A percentile compares a stretch with the other conserved stretches of the same genome.
phyloP scores from a whole-genome alignment of 2,888 invertebrate genomes.

The Tenthredo mesomela region DNA sequence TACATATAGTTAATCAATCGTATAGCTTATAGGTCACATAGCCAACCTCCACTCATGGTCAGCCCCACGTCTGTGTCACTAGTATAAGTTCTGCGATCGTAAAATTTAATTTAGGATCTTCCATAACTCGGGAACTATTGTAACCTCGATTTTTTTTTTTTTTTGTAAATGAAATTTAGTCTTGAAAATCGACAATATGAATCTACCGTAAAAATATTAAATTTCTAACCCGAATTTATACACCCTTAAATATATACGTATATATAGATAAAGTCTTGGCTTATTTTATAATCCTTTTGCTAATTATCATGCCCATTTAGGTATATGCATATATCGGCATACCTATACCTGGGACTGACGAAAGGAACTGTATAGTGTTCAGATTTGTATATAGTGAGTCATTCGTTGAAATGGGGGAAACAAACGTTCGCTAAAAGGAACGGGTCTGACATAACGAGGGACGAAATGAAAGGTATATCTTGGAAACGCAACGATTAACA shows the following conservation, averaged over 20 bases:
- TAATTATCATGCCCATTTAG: conserved; percentile 18
- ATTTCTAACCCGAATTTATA: too few relatives aligned
- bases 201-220: too few relatives aligned
- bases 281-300: conserved; percentile 4
- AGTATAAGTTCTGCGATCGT: too few relatives aligned
- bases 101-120: too few relatives aligned
- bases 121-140: too few relatives aligned
- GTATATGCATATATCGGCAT: conserved; percentile 32
- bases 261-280: background rate
- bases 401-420: conserved; percentile 42
- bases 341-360: conserved; percentile 24
- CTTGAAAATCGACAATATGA: too few relatives aligned
- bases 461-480: conserved; percentile 54
- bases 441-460: conserved; percentile 57
- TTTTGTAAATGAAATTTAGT: too few relatives aligned
- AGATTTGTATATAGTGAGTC: conserved; percentile 19
- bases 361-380: background rate
- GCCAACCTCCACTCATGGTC: too few relatives aligned
- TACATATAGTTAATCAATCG: too few relatives aligned
- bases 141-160: too few relatives aligned
- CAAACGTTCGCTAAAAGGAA: conserved; percentile 43
- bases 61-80: too few relatives aligned
- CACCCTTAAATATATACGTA: background rate
- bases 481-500: conserved; percentile 42
- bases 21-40: too few relatives aligned